phyloP scores from a whole-genome alignment of 1,140 invertebrate species.

The Cydia fagiglandana region DNA sequence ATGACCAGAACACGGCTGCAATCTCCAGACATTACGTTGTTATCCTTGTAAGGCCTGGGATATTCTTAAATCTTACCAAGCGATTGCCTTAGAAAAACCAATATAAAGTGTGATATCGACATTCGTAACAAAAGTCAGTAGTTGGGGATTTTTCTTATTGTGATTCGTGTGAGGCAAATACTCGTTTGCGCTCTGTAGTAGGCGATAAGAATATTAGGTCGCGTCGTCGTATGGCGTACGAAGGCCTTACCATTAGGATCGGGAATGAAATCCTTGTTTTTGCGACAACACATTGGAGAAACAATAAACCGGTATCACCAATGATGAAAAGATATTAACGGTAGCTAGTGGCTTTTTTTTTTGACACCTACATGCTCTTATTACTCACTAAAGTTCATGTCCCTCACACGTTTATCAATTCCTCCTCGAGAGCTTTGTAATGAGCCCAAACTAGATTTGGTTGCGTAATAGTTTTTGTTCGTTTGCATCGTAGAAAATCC shows the following conservation, averaged over 20 bases:
- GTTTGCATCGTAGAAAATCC: too few species aligned
- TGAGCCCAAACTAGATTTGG: too few species aligned
- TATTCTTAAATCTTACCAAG: background rate
- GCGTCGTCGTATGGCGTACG: background rate
- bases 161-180: background rate
- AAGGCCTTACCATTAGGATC: background rate
- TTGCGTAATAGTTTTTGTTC: too few species aligned
- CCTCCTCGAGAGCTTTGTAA: too few species aligned
- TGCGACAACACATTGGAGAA: background rate
- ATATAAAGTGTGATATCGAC: background rate
- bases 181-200: background rate
- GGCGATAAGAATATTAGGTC: background rate
- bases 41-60: conserved; percentile 52
- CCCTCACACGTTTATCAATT: too few species aligned
- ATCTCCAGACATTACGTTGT: conserved; percentile 47
- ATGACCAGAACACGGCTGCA: conserved; percentile 45
- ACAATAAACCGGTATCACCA: background rate
- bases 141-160: background rate
- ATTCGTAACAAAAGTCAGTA: background rate
- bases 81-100: background rate
- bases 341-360: too few species aligned
- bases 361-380: too few species aligned
- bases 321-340: too few species aligned
- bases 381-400: too few species aligned
- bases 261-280: background rate